These are phyloP conservation scores for Apis cerana DNA, from an alignment of 1,140 invertebrate species.

Conservation along the genomic window DNA sequence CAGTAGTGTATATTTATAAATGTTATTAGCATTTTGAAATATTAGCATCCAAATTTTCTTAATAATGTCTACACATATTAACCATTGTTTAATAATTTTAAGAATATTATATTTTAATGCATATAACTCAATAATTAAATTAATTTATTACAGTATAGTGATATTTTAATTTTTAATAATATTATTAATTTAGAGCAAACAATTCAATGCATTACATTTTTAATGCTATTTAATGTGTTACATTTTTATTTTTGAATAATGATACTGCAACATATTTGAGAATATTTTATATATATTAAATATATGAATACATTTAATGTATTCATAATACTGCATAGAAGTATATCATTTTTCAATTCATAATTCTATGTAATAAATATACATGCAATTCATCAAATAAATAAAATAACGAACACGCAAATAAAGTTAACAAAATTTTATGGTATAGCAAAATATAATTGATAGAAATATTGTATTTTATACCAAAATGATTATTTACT, in stretches of 20 bases:
- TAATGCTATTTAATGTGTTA: not conserved
- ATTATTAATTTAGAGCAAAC: not conserved
- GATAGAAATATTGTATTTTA: conserved; percentile 32
- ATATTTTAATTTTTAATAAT: not conserved
- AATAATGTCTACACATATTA: not conserved
- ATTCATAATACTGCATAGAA: conserved; percentile 9
- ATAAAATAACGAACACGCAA: conserved; percentile 14
- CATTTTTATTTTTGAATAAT: conserved; percentile 10
- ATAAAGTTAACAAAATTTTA: conserved; percentile 30
- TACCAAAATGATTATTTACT: conserved; percentile 24
- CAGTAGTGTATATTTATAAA: not conserved
- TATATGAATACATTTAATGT: conserved; percentile 16
- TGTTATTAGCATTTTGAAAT: not conserved
- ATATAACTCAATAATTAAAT: not conserved
- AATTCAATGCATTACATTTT: not conserved
- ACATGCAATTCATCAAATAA: conserved; percentile 15
- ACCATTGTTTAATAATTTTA: conserved; percentile 5
- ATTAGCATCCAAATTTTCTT: conserved; percentile 1
- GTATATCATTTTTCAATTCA: conserved; percentile 12
- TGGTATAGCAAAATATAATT: conserved; percentile 17
- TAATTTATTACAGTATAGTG: not conserved
- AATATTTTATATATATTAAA: conserved; percentile 10
- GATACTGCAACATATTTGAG: conserved; percentile 6
- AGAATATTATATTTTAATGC: not conserved
- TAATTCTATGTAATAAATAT: conserved; percentile 20